Percentiles rank a stretch among this genome's conserved stretches.
These are phyloP conservation scores for Epistrophe eligans DNA, from an alignment of 2,888 invertebrate genomes.

Conservation along the genomic window DNA sequence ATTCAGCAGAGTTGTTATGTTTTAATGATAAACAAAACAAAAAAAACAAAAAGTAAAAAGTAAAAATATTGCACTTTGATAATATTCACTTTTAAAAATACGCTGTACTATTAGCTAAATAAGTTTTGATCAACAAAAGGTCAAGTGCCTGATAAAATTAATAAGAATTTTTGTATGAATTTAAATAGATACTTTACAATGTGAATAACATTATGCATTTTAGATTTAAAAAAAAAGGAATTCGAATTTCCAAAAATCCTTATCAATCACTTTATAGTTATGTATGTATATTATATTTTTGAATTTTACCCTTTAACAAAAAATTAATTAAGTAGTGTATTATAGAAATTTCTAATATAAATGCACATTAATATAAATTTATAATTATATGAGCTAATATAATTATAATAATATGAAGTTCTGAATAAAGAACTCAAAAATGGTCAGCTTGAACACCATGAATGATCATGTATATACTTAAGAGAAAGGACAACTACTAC, in stretches of 20 bases:
- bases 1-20: constrained; percentile 49
- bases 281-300: not conserved
- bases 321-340: not conserved
- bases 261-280: constrained; percentile 23
- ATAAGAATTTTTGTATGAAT: constrained; percentile 49
- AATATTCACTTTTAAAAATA: constrained; percentile 54
- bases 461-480: not conserved
- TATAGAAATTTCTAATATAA: not conserved
- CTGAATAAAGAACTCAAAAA: not conserved
- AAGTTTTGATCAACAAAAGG: constrained; percentile 55
- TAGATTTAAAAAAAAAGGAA: constrained; percentile 16
- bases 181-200: constrained; percentile 44
- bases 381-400: not conserved
- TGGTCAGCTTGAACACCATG: not conserved
- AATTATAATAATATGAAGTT: not conserved
- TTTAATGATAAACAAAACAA: constrained; percentile 29
- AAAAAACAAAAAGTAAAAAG: not conserved
- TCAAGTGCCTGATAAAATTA: constrained; percentile 51
- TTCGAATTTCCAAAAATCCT: constrained; percentile 35
- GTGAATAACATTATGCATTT: constrained; percentile 35
- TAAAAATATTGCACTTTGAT: constrained; percentile 56
- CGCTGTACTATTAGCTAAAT: constrained; percentile 30
- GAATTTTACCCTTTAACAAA: not conserved
- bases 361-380: not conserved
- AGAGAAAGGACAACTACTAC: not conserved